phyloP scores from a whole-genome alignment of 2,888 invertebrate genomes.

The Dorcus parallelipipedus region DNA sequence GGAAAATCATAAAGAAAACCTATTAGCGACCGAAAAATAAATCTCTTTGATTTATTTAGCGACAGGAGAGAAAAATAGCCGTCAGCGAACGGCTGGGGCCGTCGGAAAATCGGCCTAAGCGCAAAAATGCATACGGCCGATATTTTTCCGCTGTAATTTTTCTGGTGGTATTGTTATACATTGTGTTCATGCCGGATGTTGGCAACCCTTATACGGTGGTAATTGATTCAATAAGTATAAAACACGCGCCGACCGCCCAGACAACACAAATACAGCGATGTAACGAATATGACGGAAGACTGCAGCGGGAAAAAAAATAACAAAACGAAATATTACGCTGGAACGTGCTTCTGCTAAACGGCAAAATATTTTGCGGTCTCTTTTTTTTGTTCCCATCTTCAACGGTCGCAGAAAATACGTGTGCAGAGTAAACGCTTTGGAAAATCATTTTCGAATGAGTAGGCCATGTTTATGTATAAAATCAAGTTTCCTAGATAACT shows the following conservation, averaged over 20 bases:
- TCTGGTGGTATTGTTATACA: constrained; percentile 25
- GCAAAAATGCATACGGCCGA: constrained; percentile 8
- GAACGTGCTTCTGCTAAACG: constrained; percentile 12
- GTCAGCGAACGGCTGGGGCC: constrained; percentile 32
- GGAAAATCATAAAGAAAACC: constrained; percentile 7
- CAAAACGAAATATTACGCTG: constrained; percentile 12
- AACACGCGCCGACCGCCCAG: constrained; percentile 44
- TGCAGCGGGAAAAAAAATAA: constrained; percentile 13
- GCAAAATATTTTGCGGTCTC: constrained; percentile 2
- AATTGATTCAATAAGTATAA: constrained; percentile 50
- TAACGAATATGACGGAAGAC: constrained; percentile 28
- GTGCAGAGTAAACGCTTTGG: too few species aligned
- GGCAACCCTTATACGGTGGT: constrained; percentile 47
- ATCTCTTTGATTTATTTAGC: constrained; percentile 17
- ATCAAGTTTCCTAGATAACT: too few species aligned
- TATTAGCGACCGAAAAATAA: constrained; percentile 16
- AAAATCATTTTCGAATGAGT: too few species aligned
- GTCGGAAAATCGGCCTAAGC: constrained; percentile 16
- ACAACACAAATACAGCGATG: constrained; percentile 45
- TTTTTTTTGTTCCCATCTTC: not conserved
- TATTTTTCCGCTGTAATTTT: constrained; percentile 21
- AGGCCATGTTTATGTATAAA: too few species aligned
- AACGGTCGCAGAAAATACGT: too few species aligned
- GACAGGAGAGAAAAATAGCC: constrained; percentile 34
- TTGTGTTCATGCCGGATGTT: constrained; percentile 40